Conservation (phyloP, 2,888 invertebrate species). For the Perithous albicinctus region DNA sequence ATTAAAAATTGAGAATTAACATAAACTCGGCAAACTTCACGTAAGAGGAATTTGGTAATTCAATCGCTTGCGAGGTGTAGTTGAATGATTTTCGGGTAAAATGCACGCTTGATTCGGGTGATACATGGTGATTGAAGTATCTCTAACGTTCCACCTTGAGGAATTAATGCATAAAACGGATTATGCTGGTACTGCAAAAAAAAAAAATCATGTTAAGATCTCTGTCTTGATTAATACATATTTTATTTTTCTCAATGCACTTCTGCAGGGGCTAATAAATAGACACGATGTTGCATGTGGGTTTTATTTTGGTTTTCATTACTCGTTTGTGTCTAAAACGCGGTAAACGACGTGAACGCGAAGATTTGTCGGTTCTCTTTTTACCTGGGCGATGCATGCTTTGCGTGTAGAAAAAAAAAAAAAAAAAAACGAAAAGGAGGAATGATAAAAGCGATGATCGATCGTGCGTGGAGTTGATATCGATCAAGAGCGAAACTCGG, state of each 20-base stretch:
- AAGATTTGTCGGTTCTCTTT: conserved; percentile 22
- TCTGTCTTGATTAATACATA: neutral
- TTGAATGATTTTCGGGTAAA: conserved; percentile 40
- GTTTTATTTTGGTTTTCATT: conserved; percentile 47
- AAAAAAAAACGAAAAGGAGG: neutral
- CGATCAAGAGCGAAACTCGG: conserved; percentile 11
- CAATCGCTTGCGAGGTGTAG: conserved; percentile 48
- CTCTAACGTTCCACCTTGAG: conserved; percentile 6
- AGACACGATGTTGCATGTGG: conserved; percentile 53
- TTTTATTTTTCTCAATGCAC: conserved; percentile 17
- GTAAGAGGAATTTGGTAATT: conserved; percentile 34
- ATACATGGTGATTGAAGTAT: neutral
- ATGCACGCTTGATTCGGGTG: conserved; percentile 55
- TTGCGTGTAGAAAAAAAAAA: conserved; percentile 12
- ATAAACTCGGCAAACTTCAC: neutral
- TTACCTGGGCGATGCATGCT: conserved; percentile 55
- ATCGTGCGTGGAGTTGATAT: conserved; percentile 23
- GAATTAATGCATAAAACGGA: neutral
- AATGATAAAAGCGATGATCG: conserved; percentile 25
- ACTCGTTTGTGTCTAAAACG: conserved; percentile 57
- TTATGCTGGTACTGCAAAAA: conserved; percentile 3
- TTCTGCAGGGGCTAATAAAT: conserved; percentile 34
- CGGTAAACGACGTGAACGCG: conserved; percentile 22
- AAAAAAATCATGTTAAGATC: conserved; percentile 5
- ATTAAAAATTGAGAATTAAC: no score